Conservation (phyloP, 2,888 invertebrate species). For the Embidobia sp. region DNA sequence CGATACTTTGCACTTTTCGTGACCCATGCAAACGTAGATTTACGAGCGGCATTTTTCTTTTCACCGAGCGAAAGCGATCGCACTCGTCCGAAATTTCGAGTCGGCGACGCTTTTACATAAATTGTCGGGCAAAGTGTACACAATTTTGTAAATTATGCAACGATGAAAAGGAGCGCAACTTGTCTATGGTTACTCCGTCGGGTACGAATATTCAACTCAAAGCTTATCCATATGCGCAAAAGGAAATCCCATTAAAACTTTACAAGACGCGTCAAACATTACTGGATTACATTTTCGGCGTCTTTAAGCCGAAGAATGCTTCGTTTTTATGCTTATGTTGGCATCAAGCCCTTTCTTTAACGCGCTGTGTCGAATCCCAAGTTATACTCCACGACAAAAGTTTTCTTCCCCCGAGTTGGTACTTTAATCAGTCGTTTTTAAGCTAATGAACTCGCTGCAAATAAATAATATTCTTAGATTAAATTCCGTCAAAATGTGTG, state of each 20-base stretch:
- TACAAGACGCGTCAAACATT: conserved; percentile 38
- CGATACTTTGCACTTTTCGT: conserved; percentile 10
- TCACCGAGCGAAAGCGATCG: no score
- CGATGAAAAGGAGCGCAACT: not conserved
- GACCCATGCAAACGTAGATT: conserved; percentile 1
- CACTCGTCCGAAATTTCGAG: not conserved
- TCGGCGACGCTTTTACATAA: conserved; percentile 1
- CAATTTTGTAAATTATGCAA: conserved; percentile 15
- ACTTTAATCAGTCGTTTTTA: not conserved
- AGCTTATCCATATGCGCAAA: conserved; percentile 41
- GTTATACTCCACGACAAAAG: conserved; percentile 5
- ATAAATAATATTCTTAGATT: not conserved
- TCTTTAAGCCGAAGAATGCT: conserved; percentile 17
- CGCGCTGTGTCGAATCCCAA: conserved; percentile 1
- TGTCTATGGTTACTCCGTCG: not conserved
- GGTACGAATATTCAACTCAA: conserved; percentile 7
- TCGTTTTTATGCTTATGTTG: conserved; percentile 9
- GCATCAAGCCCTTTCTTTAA: conserved; percentile 5
- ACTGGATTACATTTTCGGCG: conserved; percentile 29
- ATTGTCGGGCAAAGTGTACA: not conserved
- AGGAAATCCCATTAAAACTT: conserved; percentile 46
- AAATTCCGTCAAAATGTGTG: no score
- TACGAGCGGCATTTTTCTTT: not conserved
- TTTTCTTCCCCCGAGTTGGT: conserved; percentile 11
- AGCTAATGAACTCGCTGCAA: not conserved